Percentiles rank a stretch among this genome's conserved stretches.
Evolutionary conservation across 2,113 vertebrate genomes (phyloP).

Genomic region (Salvelinus sp.): DNA sequence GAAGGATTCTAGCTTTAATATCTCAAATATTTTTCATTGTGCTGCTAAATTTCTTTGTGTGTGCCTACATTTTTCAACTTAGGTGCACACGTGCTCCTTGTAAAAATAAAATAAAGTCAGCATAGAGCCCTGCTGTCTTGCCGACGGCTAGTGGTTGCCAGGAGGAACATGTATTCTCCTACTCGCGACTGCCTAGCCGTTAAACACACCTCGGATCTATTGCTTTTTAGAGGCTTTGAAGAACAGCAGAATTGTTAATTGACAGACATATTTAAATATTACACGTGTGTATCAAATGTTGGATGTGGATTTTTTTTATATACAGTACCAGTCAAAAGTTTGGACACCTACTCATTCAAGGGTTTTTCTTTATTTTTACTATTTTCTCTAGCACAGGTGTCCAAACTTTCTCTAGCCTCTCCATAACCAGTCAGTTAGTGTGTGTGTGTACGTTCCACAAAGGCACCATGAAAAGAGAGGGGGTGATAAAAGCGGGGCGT

Average conservation of each 20-base stretch:
- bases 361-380: no score
- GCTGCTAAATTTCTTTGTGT: no score
- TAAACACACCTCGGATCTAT: conserved; percentile 12
- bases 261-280: not conserved
- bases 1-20: no score
- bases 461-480: conserved; percentile 46
- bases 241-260: conserved; percentile 8
- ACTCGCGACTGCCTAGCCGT: not conserved
- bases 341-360: no score
- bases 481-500: not conserved
- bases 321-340: not conserved
- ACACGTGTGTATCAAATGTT: not conserved
- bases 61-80: no score
- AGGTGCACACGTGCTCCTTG: no score
- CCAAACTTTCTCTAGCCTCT: no score
- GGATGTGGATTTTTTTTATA: not conserved
- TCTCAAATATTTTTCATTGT: no score
- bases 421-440: not conserved
- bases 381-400: no score
- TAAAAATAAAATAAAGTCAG: no score
- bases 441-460: conserved; percentile 21
- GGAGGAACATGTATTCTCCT: conserved; percentile 21
- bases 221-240: conserved; percentile 33
- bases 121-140: not conserved
- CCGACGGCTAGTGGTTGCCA: not conserved